A percentile compares a stretch with the other conserved stretches of the same genome.
Evolutionary conservation across 2,888 invertebrate genomes (phyloP).

Genomic region (Polyommatus iphigenia): DNA sequence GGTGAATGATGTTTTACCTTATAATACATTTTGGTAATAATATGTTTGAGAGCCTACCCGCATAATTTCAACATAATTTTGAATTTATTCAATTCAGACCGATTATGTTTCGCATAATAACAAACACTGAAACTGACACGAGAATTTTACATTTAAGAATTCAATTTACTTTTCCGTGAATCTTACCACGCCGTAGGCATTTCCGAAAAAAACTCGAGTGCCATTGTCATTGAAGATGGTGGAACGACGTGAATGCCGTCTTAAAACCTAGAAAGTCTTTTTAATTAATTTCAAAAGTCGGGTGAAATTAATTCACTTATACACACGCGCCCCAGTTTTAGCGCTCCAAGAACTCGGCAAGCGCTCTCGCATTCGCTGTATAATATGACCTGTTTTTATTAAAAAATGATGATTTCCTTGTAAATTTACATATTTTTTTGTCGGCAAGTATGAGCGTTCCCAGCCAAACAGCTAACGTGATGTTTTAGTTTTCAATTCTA

Average conservation of each 20-base stretch:
- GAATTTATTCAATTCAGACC: too few species aligned
- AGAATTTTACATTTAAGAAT: too few species aligned
- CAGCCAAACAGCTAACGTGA: too few species aligned
- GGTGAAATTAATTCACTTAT: conserved; percentile 30
- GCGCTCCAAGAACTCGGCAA: conserved; percentile 27
- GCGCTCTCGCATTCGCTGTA: conserved; percentile 6
- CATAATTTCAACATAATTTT: too few species aligned
- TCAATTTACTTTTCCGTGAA: too few species aligned
- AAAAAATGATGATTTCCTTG: conserved; percentile 16
- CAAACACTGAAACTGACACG: too few species aligned
- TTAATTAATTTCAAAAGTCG: conserved; percentile 27
- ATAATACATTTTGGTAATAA: too few species aligned
- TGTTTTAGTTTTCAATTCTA: too few species aligned
- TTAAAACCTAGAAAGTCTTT: conserved; percentile 7
- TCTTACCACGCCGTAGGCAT: not conserved
- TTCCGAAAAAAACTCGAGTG: not conserved
- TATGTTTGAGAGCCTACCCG: too few species aligned
- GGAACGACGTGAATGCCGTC: conserved; percentile 5
- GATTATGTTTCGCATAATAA: too few species aligned
- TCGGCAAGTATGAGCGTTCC: not conserved
- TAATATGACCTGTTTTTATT: conserved; percentile 29
- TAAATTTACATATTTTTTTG: not conserved
- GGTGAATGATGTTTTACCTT: too few species aligned
- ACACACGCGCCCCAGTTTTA: conserved; percentile 27
- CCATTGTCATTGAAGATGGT: conserved; percentile 12